Evolutionary conservation across 2,113 vertebrate species (phyloP), one percentile per base, ranked within the genome.

Genomic region (Corythornis cristatus): DNA sequence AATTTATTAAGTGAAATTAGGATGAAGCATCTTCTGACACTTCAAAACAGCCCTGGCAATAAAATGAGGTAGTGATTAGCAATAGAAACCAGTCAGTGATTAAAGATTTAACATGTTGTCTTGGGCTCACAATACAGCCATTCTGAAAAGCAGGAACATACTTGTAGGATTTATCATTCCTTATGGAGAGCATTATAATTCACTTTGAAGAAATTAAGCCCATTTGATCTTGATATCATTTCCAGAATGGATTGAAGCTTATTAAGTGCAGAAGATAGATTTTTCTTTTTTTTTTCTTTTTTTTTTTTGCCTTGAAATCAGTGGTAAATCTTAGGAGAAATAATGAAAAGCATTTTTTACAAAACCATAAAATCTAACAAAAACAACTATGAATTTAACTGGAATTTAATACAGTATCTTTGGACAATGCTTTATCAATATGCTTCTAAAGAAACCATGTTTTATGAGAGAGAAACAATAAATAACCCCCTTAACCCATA

Each of bases 191-290:
- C 15, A 83, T 31, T 72, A 61, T 65, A 73, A 83, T 45, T 93
- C 62, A 85, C 71, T 94, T 40, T 61, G 75, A 76, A 83, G 75
- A 88, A 94, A 80, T 76, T 70, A 95, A 93, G 26, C 40, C 45
- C 23, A 61, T 88, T 90, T 88, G 48, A 93, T 73, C 48, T 65
- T 53, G 57, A n/a, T 73, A 72, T 35, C 0, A 72, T 85, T 90
- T 91, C 75, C 64, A 83, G 62, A 79, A n/a, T 76, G n/a, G 11
- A 68, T 35, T 60, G 62, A 68, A 88, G 45, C 40, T 87, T 75
- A 88, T 48, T 48, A 83, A 89, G 29, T 78, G 40, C 7, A 78
- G 51, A 11, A 78, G 46, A 50, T 11, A 35, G 19, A 28, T 15
- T 66, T 7, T 64, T 58, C 4, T 31, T 7, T 7, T 25, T 51